phyloP scores from a whole-genome alignment of 1,140 invertebrate genomes.

The Drosophila sp. region DNA sequence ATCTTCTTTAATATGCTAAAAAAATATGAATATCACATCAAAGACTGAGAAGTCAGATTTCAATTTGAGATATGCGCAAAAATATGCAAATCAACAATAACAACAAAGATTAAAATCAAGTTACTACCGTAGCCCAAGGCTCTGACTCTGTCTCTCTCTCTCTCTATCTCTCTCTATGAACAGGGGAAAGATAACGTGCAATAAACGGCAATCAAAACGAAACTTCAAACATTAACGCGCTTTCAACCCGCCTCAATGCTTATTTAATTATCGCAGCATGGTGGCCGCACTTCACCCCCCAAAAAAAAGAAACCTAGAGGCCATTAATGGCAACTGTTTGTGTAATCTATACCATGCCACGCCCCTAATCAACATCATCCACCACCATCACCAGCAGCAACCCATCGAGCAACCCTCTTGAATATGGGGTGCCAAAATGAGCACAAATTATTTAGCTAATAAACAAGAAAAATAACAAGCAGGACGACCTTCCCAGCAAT shows the following conservation, averaged over 20 bases:
- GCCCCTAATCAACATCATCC: constrained; percentile 47
- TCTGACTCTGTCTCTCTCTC: too few species aligned
- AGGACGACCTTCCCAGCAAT: constrained; percentile 54
- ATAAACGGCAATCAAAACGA: constrained; percentile 61
- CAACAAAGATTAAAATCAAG: constrained; percentile 33
- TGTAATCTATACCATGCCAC: constrained; percentile 75
- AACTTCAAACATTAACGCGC: constrained; percentile 65
- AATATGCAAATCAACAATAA: constrained; percentile 15
- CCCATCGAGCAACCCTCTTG: constrained; percentile 8
- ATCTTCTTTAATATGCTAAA: background rate
- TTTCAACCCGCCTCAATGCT: constrained; percentile 59
- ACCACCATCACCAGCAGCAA: constrained; percentile 22
- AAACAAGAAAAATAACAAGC: constrained; percentile 62
- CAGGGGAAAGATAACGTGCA: constrained; percentile 25
- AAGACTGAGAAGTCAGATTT: constrained; percentile 51
- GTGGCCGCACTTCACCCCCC: constrained; percentile 43
- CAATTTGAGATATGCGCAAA: constrained; percentile 67
- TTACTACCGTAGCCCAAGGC: constrained; percentile 28
- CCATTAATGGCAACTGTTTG: constrained; percentile 73
- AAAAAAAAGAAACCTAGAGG: constrained; percentile 12
- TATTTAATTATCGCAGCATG: constrained; percentile 79
- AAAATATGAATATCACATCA: constrained; percentile 18
- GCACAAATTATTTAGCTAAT: constrained; percentile 78
- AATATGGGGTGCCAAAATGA: constrained; percentile 61
- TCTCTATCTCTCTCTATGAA: too few species aligned